Conservation (phyloP, 1,140 invertebrate species). For the Stenopsyche tienmushanensis region DNA sequence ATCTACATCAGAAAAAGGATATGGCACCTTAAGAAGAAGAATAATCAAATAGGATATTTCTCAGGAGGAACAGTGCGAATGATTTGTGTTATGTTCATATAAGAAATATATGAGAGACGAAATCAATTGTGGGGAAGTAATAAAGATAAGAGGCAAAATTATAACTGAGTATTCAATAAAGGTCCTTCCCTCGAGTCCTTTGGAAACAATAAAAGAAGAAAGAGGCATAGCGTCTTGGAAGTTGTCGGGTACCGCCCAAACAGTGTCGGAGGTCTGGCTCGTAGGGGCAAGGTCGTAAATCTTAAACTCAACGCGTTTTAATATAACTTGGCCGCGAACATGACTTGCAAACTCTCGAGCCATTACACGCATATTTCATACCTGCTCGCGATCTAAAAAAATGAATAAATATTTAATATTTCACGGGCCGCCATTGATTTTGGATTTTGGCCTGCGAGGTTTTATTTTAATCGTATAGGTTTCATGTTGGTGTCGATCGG, state of each 20-base stretch:
- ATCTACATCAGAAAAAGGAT: no score
- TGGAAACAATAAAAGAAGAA: no score
- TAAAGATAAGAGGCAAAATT: no score
- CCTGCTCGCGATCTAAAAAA: background rate
- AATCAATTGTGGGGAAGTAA: no score
- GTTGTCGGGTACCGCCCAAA: background rate
- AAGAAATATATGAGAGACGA: no score
- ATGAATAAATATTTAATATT: background rate
- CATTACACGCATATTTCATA: background rate
- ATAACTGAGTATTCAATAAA: no score
- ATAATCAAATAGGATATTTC: no score
- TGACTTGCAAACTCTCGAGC: background rate
- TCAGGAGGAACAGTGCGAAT: no score
- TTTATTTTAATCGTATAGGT: background rate
- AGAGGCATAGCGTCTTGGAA: background rate
- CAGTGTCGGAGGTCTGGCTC: background rate
- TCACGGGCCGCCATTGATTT: background rate
- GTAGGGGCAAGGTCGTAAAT: background rate
- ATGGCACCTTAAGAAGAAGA: no score
- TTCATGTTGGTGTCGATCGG: background rate
- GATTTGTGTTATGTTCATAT: no score
- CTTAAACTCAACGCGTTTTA: background rate
- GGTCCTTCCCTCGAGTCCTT: no score
- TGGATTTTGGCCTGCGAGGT: background rate
- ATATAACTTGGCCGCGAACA: background rate